Base-by-base conservation (phyloP, 1,140 invertebrate genomes). In the Druon quercuslanigerum region DNA sequence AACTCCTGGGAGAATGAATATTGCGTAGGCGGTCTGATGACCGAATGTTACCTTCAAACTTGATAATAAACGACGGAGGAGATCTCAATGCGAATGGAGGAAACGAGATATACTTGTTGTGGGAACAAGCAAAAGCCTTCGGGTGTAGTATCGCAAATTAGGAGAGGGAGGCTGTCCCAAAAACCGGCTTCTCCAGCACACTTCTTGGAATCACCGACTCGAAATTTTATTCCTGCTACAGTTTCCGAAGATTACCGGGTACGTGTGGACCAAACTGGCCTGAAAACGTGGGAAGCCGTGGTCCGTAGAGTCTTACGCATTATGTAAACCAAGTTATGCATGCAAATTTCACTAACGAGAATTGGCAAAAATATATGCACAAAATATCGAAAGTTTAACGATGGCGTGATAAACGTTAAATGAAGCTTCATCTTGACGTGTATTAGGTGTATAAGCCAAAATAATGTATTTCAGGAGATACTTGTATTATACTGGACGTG, bases 101-200 rank as follows among this genome's bases (percentile, higher is more conserved):
- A 66, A 66, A 66, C 40, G 60, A 46, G 8, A 66, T 25, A 66
- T 40, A 66, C 60, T 66, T 25, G 60, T 66, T 75, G 78, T 79
- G 66, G 66, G 74, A 78, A 73, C 66, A 50, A 77, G 50, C 60
- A 51, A 57, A 76, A 72, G 56, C 78, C 72, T 56, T 74, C 76
- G 74, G 78, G 75, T 79, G 73, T 82, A 77, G 78, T 73, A 74
- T 81, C 79, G 83, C 83, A 80, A 84, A 82, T 84, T 84, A 81
- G 80, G 78, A 79, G 75, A 77, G 7, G 20, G 74, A 75, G 71
- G 78, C 81, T 76, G 19, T 78, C 80, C 75, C 78, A 83, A 83
- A 84, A 83, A 81, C 83, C 79, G 83, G 81, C 83, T 84, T 50
- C 78, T 51, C 78, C 77, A 33, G 25, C 25, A 70, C 75, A 72